Percentiles rank a stretch among this genome's conserved stretches.
Conservation (phyloP, 2,797 vertebrate genomes). For the Pseudocheirus occidentalis region DNA sequence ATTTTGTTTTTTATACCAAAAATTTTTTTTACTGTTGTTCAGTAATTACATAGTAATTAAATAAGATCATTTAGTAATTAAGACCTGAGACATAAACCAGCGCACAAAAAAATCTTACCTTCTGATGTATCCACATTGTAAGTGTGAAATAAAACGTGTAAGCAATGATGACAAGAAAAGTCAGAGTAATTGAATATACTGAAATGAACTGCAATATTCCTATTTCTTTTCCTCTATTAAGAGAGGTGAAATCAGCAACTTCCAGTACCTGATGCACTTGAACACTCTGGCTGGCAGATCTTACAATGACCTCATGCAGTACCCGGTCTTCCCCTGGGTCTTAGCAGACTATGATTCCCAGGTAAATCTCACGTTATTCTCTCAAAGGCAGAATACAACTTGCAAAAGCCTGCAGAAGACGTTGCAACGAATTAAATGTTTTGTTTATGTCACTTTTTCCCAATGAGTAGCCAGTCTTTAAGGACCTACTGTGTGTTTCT, state of each 20-base stretch:
- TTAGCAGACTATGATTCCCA: constrained; percentile 96
- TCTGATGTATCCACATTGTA: constrained; percentile 8
- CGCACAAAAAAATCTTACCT: neutral
- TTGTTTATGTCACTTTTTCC: constrained; percentile 14
- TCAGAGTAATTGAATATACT: constrained; percentile 5
- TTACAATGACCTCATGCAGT: constrained; percentile 99
- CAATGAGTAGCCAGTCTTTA: neutral
- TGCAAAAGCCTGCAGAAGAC: constrained; percentile 24
- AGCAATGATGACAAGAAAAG: neutral
- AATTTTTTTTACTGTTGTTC: neutral
- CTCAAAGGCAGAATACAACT: neutral
- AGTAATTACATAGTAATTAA: neutral
- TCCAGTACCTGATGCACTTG: constrained; percentile 99
- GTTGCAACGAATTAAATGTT: neutral
- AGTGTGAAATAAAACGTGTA: neutral
- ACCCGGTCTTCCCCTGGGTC: constrained; percentile 99
- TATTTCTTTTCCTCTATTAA: constrained; percentile 81
- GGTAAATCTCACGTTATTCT: constrained; percentile 84
- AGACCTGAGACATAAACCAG: neutral
- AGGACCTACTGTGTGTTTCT: neutral
- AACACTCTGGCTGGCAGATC: constrained; percentile 98
- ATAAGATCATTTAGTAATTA: neutral
- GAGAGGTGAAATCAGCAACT: constrained; percentile 99
- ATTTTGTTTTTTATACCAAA: neutral
- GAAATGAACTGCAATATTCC: constrained; percentile 38